phyloP scores from a whole-genome alignment of 2,113 vertebrate species.

The Nycticryphes semicollaris region DNA sequence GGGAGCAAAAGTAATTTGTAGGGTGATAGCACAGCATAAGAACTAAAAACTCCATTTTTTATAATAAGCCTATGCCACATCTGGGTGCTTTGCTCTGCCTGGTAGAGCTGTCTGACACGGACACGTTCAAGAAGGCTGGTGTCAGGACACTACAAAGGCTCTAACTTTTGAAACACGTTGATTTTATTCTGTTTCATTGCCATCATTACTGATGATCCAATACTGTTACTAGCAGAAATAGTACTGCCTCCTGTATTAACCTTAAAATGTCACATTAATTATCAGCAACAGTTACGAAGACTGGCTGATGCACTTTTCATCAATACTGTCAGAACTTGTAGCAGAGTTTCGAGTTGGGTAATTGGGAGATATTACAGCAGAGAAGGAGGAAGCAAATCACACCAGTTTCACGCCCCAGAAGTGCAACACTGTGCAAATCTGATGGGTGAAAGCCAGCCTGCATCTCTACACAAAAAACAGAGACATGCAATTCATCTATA shows the following conservation, averaged over 20 bases:
- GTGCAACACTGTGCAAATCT: not conserved
- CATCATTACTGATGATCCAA: not conserved
- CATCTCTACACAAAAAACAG: not conserved
- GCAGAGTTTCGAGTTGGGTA: not conserved
- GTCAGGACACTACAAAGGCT: not conserved
- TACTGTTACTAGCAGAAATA: not conserved
- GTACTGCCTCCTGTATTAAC: not conserved
- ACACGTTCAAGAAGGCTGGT: not conserved
- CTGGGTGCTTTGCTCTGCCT: not conserved
- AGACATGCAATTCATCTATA: not conserved
- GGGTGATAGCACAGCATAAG: not conserved
- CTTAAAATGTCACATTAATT: not conserved
- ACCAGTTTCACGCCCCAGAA: rapidly evolving
- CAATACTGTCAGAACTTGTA: too few species aligned
- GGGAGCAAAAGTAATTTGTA: not conserved
- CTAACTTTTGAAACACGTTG: not conserved
- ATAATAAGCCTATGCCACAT: not conserved
- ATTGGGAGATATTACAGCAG: not conserved
- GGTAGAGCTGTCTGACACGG: not conserved
- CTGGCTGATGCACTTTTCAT: not conserved
- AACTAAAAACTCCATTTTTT: not conserved
- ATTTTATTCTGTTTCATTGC: not conserved
- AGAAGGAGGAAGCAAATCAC: not conserved
- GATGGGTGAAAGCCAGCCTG: not conserved
- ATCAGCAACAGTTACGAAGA: not conserved